Conservation (phyloP, 2,113 vertebrate species). For the Brachyistius frenatus region DNA sequence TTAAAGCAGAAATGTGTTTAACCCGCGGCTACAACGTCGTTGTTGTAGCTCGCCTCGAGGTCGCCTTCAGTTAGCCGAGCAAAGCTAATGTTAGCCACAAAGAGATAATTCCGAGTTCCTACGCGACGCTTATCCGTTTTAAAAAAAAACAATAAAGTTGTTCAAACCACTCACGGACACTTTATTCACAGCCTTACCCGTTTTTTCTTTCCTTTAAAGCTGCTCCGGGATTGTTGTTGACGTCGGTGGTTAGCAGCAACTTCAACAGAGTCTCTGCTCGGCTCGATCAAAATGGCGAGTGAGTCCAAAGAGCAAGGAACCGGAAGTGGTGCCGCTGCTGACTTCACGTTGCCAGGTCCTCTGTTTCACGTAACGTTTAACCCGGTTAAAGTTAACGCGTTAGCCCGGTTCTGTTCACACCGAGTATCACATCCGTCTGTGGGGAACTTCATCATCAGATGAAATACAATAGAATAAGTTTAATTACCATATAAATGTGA, state of each 20-base stretch:
- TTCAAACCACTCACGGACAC: accelerated
- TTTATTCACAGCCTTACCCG: background rate
- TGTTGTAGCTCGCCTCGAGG: constrained; percentile 51
- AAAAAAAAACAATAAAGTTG: background rate
- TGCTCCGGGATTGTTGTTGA: background rate
- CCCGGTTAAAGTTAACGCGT: background rate
- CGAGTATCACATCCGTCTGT: accelerated
- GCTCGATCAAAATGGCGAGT: constrained; percentile 72
- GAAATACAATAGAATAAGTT: accelerated
- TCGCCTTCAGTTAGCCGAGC: constrained; percentile 17
- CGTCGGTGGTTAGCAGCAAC: background rate
- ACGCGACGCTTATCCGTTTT: background rate
- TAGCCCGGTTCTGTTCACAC: background rate
- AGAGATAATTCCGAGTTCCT: background rate
- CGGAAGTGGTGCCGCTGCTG: constrained; percentile 9
- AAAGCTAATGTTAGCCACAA: constrained; percentile 24
- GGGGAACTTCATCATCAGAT: accelerated
- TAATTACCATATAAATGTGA: background rate
- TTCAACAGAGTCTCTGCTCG: background rate
- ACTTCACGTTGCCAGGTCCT: constrained; percentile 34
- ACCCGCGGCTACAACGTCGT: background rate
- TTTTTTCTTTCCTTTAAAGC: background rate
- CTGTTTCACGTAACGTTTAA: background rate
- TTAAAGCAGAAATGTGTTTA: accelerated
- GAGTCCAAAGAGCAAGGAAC: constrained; percentile 21